Base-by-base conservation (phyloP, 2,888 invertebrate species). In the Chaitophorus viminalis region DNA sequence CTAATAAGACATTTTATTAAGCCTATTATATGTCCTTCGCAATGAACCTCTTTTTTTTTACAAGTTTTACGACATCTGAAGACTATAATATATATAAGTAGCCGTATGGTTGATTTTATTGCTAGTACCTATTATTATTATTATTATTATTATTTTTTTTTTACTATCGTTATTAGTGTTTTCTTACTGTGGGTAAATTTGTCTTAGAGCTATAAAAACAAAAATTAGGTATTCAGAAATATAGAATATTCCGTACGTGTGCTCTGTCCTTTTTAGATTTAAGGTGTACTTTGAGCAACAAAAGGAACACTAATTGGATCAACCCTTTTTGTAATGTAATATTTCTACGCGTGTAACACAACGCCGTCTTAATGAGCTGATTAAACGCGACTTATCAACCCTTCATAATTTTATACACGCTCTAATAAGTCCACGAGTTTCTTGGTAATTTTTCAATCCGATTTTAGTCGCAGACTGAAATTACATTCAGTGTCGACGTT, bases 1-100 rank as follows among this genome's bases (percentile, higher is more conserved):
- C 87, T 87, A 87, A 87, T 87, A 72, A 87, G 87, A 87, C 81
- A 36, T 87, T 87, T 87, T 87, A 87, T 87, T 81, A 81, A 87
- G 87, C 87, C 87, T 87, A 87, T 87, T 87, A 87, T 81, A 29
- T 87, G 79, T 87, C 79, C 29, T 79, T 86, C 60, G 36, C 25
- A 18, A 52, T 68, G 77, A 81, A 39, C 39, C 54, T 84, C 21
- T 72, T 83, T 83, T 82, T 82, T 54, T 74, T 82, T 54, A 39
- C 78, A 25, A 21, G 81, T 74, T 76, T 86, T 72, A 54, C 78
- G 54, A 78, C 78, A 52, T 78, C 68, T 81, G 33, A 54, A 52
- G 17, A 78, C 77, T 33, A 72, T 72, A 72, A 70, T 39, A 74
- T 36, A 11, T 4, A 74, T 36, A 36, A 36, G 36, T 36, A 36